Conservation (phyloP, 2,888 invertebrate genomes). For the Drosophila neonasuta region DNA sequence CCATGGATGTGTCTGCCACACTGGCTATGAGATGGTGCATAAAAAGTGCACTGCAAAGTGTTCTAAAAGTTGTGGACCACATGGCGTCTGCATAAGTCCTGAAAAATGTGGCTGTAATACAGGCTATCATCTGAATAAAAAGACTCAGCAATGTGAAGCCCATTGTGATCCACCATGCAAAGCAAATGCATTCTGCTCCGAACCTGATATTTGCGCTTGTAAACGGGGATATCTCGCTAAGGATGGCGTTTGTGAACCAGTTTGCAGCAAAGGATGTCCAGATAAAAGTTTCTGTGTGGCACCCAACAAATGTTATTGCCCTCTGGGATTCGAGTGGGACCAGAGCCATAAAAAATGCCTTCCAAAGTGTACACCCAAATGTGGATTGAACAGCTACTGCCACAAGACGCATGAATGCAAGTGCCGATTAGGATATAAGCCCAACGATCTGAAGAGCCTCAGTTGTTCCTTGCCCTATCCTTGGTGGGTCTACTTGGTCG, state of each 20-base stretch:
- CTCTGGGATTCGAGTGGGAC: neutral
- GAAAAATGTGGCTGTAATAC: neutral
- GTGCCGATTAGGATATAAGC: neutral
- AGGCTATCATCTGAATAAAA: neutral
- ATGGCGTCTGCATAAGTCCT: neutral
- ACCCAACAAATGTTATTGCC: conserved; percentile 1
- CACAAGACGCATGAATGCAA: conserved; percentile 1
- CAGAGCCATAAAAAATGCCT: neutral
- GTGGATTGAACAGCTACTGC: conserved; percentile 27
- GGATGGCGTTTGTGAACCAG: neutral
- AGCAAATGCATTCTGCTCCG: neutral
- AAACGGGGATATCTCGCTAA: neutral
- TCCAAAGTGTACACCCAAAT: conserved; percentile 21
- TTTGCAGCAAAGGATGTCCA: neutral
- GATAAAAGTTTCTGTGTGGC: neutral
- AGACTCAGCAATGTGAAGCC: neutral
- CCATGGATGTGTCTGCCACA: neutral
- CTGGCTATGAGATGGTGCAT: neutral
- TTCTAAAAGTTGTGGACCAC: neutral
- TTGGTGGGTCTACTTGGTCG: conserved; percentile 29
- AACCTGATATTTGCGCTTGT: neutral
- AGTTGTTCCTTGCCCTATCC: conserved; percentile 1
- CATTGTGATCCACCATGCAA: neutral
- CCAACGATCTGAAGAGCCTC: neutral
- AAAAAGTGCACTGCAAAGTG: neutral